Evolutionary conservation across 1,140 invertebrate genomes (phyloP).

Genomic region (Drosophila lini): DNA sequence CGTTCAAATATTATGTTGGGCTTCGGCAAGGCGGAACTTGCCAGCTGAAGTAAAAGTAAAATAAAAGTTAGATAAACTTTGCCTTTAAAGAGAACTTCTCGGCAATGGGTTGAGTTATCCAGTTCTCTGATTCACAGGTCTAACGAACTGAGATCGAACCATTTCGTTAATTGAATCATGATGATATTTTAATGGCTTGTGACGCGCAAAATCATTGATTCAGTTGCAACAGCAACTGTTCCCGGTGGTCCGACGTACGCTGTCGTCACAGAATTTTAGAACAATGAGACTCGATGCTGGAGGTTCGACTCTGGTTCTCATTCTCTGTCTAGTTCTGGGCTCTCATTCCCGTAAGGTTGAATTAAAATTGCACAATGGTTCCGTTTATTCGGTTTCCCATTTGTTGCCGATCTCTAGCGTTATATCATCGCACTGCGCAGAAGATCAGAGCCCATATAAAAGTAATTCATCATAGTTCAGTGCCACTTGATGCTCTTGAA

Average conservation of each 20-base stretch:
- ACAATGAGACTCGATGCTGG: conserved; percentile 38
- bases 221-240: conserved; percentile 26
- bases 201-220: conserved; percentile 35
- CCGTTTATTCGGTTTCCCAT: conserved; percentile 47
- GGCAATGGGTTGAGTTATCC: background rate
- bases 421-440: conserved; percentile 33
- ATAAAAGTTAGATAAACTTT: background rate
- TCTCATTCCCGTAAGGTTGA: conserved; percentile 33
- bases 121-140: conserved; percentile 3
- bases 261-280: conserved; percentile 50
- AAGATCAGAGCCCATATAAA: background rate
- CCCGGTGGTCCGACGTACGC: conserved; percentile 27
- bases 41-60: background rate
- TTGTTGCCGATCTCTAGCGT: conserved; percentile 40
- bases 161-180: conserved; percentile 34
- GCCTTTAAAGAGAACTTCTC: background rate
- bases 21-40: conserved; percentile 7
- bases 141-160: background rate
- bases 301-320: conserved; percentile 11
- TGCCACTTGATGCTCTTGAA: conserved; percentile 5
- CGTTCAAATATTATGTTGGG: conserved; percentile 53
- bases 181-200: conserved; percentile 25
- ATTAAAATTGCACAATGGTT: conserved; percentile 67
- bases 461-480: conserved; percentile 18
- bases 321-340: conserved; percentile 16